Evolutionary conservation across 2,113 vertebrate genomes (phyloP), one percentile per base, ranked within the genome.

Genomic region (Artemisiospiza belli): DNA sequence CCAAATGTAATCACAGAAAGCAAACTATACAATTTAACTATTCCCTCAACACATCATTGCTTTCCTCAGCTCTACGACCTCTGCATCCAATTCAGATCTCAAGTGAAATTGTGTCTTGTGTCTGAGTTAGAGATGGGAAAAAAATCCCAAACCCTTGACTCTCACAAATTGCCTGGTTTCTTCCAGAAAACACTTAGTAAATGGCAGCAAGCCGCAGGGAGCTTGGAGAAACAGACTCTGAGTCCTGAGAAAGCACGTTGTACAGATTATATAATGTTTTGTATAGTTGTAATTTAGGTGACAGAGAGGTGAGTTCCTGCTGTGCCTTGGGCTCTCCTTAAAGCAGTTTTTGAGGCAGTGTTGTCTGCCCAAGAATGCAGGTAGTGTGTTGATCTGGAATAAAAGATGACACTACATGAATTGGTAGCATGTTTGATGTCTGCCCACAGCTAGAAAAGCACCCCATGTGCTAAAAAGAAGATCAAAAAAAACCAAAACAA

Each of bases 311-410:
- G 76, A 57, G 17, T 73, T 94, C 92, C 87, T 82, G 83, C 87
- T 95, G 83, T 94, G 77, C 69, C 52, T 85, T 82, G 47, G 41
- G n/a, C 43, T 90, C 83, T 86, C n/a, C 41, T 68, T 87, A 79
- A 82, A 84, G 58, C 66, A 64, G 6, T 31, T 90, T 67, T 64
- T 12, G 10, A 82, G 41, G 54, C 54, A 39, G 37, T 0, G 3
- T 69, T 89, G 10, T 94, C 58, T 90, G 37, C 37, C 57, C 37
- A 61, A 57, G 54, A 61, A 57, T 31, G 41, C 85, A 52, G 31
- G 61, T 68, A 67, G 18, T 28, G 15, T 61, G 62, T 54, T 91
- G 41, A 82, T 73, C 44, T 76, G 49, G 66, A 76, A 24, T 68
- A 78, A 44, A 63, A 91, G 21, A 73, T 79, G 41, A 85, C 66